Percentiles rank a stretch among this genome's conserved stretches.
Evolutionary conservation across 2,113 vertebrate species (phyloP).

Genomic region (Dasypus novemcinctus): DNA sequence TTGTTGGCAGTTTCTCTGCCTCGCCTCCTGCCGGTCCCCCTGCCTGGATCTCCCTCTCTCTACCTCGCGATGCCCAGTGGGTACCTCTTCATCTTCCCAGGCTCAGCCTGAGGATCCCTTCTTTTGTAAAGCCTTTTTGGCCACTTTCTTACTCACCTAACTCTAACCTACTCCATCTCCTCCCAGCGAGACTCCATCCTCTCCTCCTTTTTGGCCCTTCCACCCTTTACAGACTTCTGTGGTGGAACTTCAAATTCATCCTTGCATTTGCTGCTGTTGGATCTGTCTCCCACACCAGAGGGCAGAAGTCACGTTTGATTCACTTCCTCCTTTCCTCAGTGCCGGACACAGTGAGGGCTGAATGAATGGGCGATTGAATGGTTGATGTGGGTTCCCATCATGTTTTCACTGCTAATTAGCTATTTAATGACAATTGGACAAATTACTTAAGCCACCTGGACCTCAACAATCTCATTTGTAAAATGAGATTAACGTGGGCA

Average conservation of each 20-base stretch:
- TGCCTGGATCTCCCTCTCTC: not conserved
- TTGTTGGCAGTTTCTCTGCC: not conserved
- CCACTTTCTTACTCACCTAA: not conserved
- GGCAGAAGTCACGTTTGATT: not conserved
- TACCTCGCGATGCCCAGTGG: not conserved
- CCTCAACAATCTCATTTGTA: not conserved
- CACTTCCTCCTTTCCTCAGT: not conserved
- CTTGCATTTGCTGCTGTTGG: not conserved
- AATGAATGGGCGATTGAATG: not conserved
- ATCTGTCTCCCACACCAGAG: not conserved
- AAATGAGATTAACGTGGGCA: not conserved
- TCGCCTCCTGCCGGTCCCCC: not conserved
- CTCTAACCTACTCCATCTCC: not conserved
- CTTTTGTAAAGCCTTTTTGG: not conserved
- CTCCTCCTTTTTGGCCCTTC: not conserved
- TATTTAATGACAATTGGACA: not conserved
- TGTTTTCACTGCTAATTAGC: not conserved
- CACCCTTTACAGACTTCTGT: not conserved
- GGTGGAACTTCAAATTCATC: not conserved
- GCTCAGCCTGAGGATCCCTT: not conserved
- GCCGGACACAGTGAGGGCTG: no score
- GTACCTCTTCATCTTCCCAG: not conserved
- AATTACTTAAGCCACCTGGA: not conserved
- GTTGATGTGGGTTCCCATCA: not conserved
- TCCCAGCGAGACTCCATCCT: not conserved